Evolutionary conservation across 2,113 vertebrate species (phyloP).

Genomic region (Verasper variegatus): DNA sequence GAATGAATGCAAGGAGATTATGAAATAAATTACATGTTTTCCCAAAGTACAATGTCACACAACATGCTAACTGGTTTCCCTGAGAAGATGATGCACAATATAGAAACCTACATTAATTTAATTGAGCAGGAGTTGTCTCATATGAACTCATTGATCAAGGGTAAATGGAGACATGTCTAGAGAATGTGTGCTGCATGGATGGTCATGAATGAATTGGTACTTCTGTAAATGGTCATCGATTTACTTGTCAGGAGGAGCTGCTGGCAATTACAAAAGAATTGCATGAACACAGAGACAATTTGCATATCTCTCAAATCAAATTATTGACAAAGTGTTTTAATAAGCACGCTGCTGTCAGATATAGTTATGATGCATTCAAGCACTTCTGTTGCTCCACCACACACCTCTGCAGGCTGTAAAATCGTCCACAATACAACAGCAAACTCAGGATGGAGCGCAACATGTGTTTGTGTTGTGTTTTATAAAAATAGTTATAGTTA

Average conservation of each 20-base stretch:
- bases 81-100: background rate
- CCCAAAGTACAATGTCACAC: background rate
- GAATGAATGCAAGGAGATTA: background rate
- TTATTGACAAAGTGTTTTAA: conserved; percentile 37
- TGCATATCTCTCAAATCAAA: conserved; percentile 39
- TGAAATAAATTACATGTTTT: background rate
- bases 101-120: conserved; percentile 18
- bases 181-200: conserved; percentile 35
- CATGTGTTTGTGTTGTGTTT: no score
- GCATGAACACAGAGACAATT: conserved; percentile 30
- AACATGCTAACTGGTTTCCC: conserved; percentile 24
- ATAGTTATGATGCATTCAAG: background rate
- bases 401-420: background rate
- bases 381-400: background rate
- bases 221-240: conserved; percentile 58
- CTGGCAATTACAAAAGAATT: conserved; percentile 24
- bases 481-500: background rate
- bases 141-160: conserved; percentile 57
- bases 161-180: conserved; percentile 39
- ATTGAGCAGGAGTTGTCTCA: conserved; percentile 16
- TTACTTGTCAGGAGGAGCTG: conserved; percentile 47
- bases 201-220: conserved; percentile 45
- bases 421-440: background rate
- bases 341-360: conserved; percentile 6
- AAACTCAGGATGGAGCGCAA: background rate